Percentiles rank a stretch among this genome's conserved stretches.
These are phyloP conservation scores for Heterocephalus glaber DNA, from an alignment of 2,113 vertebrate genomes.

Conservation along the genomic window DNA sequence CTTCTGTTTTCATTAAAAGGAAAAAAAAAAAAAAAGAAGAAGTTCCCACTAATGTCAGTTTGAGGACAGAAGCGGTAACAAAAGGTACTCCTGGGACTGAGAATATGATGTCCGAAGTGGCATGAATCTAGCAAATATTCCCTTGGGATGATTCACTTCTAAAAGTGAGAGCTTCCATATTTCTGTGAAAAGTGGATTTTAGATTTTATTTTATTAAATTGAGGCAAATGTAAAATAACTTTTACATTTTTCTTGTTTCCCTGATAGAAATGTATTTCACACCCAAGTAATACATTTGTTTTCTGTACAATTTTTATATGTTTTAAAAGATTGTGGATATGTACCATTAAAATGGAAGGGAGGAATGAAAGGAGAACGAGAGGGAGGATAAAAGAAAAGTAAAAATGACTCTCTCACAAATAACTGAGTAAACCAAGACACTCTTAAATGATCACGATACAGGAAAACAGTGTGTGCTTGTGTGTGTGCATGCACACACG, in stretches of 20 bases:
- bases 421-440: background rate
- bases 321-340: slow-evolving; percentile 22
- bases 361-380: rapidly evolving
- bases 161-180: slow-evolving; percentile 53
- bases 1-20: slow-evolving; percentile 45
- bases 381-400: background rate
- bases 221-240: slow-evolving; percentile 41
- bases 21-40: background rate
- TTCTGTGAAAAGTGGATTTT: slow-evolving; percentile 62
- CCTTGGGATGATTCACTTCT: slow-evolving; percentile 62
- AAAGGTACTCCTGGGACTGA: background rate
- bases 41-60: slow-evolving; percentile 19
- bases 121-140: slow-evolving; percentile 17
- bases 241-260: slow-evolving; percentile 50
- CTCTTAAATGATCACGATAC: background rate
- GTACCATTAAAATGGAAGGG: background rate
- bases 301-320: background rate
- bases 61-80: slow-evolving; percentile 52
- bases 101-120: slow-evolving; percentile 6
- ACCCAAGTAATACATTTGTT: background rate
- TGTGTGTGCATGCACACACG: background rate
- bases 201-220: slow-evolving; percentile 46
- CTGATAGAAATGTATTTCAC: slow-evolving; percentile 32
- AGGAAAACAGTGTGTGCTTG: background rate
- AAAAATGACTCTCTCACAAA: background rate